Evolutionary conservation across 2,888 invertebrate genomes (phyloP), one percentile per base, ranked within the genome.

Genomic region (Phania funesta): DNA sequence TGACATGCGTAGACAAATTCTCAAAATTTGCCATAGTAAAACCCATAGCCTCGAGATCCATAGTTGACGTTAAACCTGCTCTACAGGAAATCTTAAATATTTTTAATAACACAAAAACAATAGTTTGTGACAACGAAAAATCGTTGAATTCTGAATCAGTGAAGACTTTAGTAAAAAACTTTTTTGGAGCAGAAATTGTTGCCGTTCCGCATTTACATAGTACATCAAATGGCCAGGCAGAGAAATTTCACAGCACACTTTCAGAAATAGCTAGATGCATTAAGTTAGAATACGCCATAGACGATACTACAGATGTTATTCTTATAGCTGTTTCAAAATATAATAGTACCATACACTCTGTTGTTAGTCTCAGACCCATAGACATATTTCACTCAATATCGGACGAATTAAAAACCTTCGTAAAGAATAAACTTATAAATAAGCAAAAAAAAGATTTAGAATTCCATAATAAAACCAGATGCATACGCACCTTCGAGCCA

Each of bases 21-120:
- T 85, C 83, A 26, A 84, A 84, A 74, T 84, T 85, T 54, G 74
- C 80, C 7, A 68, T 86, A 35, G 83, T 83, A 3, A 77, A 84
- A 20, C 82, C 84, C 3, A 83, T 86, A 67, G 56, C 58, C 7
- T 85, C 83, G 7, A 79, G 84, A 44, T 82, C 85, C 8, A 86
- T 85, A 75, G 29, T 64, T 50, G 83, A 74, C 44, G 44, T 64
- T 22, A 52, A 41, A 32, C 50, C 41, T n/a, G 50, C 54, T 54
- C n/a, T 74, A 13, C 41, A 26, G 44, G 68, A 46, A 3, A 60
- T 41, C 13, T 32, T 74, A 13, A 44, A 44, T 41, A 26, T 16
- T 22, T 70, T 22, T n/a, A 20, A 44, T 7, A 46, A 29, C 2
- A 44, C 56, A 3, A 56, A 56, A 26, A 56, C 9, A n/a, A 22